phyloP scores from a whole-genome alignment of 1,140 invertebrate species.

The Heliconius congener region DNA sequence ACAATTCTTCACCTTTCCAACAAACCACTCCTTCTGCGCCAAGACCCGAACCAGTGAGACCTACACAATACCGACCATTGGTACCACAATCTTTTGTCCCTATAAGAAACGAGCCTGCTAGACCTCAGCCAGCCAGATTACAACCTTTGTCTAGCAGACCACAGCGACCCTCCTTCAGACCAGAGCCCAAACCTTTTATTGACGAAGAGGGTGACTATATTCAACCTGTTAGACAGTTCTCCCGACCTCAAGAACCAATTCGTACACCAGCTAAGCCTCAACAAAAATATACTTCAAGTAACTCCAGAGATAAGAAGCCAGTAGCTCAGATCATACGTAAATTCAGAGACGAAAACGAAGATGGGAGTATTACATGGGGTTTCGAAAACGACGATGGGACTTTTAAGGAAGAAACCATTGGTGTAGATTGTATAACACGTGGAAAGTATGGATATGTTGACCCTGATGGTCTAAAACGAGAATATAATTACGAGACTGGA shows the following conservation, averaged over 20 bases:
- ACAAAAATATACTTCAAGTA: constrained; percentile 64
- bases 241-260: constrained; percentile 70
- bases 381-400: constrained; percentile 91
- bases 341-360: constrained; percentile 90
- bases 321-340: constrained; percentile 87
- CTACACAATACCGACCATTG: constrained; percentile 68
- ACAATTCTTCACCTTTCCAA: constrained; percentile 65
- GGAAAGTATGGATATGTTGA: constrained; percentile 93
- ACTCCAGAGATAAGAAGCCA: constrained; percentile 83
- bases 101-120: constrained; percentile 62
- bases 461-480: constrained; percentile 88
- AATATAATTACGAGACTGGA: constrained; percentile 88
- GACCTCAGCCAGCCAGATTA: constrained; percentile 69
- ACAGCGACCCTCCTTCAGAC: constrained; percentile 77
- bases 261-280: constrained; percentile 73
- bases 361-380: constrained; percentile 92
- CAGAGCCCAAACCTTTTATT: constrained; percentile 68
- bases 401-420: constrained; percentile 91
- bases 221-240: constrained; percentile 74
- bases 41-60: constrained; percentile 67
- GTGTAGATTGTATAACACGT: constrained; percentile 89
- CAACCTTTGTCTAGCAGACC: constrained; percentile 76
- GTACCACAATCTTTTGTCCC: constrained; percentile 65
- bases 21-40: constrained; percentile 59
- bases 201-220: constrained; percentile 70